A percentile compares a stretch with the other conserved stretches of the same genome.
Evolutionary conservation across 2,113 vertebrate genomes (phyloP).

Genomic region (Cebidichthys violaceus): DNA sequence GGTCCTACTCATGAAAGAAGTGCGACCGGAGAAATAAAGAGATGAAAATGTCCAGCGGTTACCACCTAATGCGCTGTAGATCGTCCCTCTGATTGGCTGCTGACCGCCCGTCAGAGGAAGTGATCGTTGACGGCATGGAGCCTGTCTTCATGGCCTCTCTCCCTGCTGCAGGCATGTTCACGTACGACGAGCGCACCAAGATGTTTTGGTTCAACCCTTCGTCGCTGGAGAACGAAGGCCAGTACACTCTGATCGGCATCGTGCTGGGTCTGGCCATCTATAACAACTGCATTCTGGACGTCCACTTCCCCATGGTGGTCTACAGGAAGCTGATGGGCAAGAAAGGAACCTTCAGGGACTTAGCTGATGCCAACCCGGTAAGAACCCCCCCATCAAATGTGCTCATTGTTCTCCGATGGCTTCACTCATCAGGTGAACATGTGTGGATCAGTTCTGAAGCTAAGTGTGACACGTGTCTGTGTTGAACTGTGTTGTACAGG

Average conservation of each 20-base stretch:
- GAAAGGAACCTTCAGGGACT: constrained; percentile 97
- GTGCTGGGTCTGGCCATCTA: constrained; percentile 98
- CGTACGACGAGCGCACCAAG: constrained; percentile 95
- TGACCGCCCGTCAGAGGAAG: neutral
- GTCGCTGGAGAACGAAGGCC: constrained; percentile 97
- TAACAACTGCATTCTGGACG: constrained; percentile 99
- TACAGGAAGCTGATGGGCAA: constrained; percentile 99
- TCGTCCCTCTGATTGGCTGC: neutral
- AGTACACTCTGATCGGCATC: constrained; percentile 98
- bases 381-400: constrained; percentile 36
- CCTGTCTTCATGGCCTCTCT: neutral
- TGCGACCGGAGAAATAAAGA: too few species aligned
- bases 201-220: constrained; percentile 99
- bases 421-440: neutral
- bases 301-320: constrained; percentile 99
- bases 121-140: neutral
- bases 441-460: too few species aligned
- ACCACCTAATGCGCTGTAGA: neutral
- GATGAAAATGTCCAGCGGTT: too few species aligned
- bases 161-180: constrained; percentile 93
- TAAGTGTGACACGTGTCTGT: neutral
- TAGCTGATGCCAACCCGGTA: constrained; percentile 98
- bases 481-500: constrained; percentile 77
- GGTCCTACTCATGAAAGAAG: too few species aligned
- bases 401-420: neutral